phyloP scores from a whole-genome alignment of 2,113 vertebrate genomes.

The Sphyrna mokarran region DNA sequence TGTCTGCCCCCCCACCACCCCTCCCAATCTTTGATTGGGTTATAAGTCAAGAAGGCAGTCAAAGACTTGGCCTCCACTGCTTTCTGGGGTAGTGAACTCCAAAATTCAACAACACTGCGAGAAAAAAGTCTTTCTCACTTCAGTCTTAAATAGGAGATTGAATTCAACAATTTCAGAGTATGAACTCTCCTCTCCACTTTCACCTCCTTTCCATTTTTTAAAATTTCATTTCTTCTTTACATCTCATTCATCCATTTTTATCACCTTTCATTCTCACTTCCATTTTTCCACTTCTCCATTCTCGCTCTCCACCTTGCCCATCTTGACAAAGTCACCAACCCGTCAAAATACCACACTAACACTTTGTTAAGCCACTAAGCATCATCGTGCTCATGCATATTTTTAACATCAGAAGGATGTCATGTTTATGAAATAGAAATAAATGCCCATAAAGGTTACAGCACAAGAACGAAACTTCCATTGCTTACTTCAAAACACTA shows the following conservation, averaged over 20 bases:
- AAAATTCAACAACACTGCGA: not conserved
- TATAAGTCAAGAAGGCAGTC: not conserved
- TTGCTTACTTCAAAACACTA: not conserved
- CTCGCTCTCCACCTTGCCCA: too few relatives aligned
- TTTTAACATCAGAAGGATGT: not conserved
- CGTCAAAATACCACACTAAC: not conserved
- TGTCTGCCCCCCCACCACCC: accelerated
- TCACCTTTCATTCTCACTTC: too few relatives aligned
- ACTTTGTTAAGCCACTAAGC: not conserved
- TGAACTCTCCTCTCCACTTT: too few relatives aligned
- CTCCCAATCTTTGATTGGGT: not conserved
- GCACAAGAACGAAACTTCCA: too few relatives aligned
- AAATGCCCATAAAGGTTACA: not conserved
- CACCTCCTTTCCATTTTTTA: too few relatives aligned
- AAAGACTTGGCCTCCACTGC: not conserved
- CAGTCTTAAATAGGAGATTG: too few relatives aligned
- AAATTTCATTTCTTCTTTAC: too few relatives aligned
- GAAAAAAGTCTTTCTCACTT: not conserved
- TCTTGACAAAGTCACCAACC: not conserved
- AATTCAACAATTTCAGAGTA: too few relatives aligned
- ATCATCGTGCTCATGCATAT: not conserved
- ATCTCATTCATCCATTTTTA: too few relatives aligned
- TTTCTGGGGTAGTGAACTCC: not conserved
- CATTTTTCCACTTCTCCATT: too few relatives aligned
- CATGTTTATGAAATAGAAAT: not conserved